Evolutionary conservation across 1,140 invertebrate species (phyloP), one percentile per base, ranked within the genome.

Genomic region (Hyphantria cunea): DNA sequence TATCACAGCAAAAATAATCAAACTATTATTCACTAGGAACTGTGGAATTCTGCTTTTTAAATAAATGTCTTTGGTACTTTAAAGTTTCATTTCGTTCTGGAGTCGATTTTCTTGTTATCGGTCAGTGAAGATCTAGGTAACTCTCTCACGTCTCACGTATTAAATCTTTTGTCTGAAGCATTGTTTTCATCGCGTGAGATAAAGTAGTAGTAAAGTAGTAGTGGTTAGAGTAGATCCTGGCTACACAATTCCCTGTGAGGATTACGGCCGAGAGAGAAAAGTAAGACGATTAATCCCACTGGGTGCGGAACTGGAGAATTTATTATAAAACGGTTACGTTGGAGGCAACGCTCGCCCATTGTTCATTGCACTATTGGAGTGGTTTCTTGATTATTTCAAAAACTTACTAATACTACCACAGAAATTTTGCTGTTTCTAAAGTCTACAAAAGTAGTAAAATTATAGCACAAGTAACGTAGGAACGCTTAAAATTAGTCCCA

Each of bases 211-310:
- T 34, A 34, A 34, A 67, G 64, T 82, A 69, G 80, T 75, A 78
- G 68, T 54, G 71, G 69, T 67, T 59, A 72, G 39, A 69, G 70
- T 70, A 78, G 74, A 80, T 82, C 69, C 70, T 86, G 76, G 78
- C 78, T 80, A 79, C 74, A 85, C 81, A 86, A 88, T 84, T 84
- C 80, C 84, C 83, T 76, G 69, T 68, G 76, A 78, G 84, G 82
- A 86, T 89, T 80, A 84, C 69, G 67, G 72, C 62, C 54, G 74
- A 78, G 78, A 83, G 82, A 86, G 82, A 84, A 84, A 90, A 89
- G 81, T 86, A 89, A 88, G 84, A 80, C 84, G 82, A 88, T 86
- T 90, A 90, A 88, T 89, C 81, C 84, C 82, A 74, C 74, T 76
- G 81, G 78, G 76, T 79, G 80, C 75, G 67, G 70, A 65, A 74